Conservation (phyloP, 2,797 vertebrate species). For the Oreortyx pictus region DNA sequence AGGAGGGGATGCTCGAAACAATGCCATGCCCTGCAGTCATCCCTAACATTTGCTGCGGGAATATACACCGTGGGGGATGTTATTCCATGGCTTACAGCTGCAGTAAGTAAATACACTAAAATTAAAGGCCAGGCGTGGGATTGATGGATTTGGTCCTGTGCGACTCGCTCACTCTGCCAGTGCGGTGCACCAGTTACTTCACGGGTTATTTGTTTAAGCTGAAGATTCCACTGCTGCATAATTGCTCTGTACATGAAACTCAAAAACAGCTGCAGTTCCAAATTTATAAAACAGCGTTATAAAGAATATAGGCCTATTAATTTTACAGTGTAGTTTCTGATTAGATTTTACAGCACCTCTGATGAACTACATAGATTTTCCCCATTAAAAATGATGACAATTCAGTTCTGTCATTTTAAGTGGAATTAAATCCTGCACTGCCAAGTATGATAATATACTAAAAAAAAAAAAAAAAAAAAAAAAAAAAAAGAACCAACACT, state of each 20-base stretch:
- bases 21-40: neutral
- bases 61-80: neutral
- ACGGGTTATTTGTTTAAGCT: conserved; percentile 54
- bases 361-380: conserved; percentile 65
- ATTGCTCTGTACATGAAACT: neutral
- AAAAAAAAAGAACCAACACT: too few relatives aligned
- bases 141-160: neutral
- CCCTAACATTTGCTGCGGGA: neutral
- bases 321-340: conserved; percentile 79
- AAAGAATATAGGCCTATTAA: conserved; percentile 73
- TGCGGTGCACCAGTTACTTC: neutral
- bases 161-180: conserved; percentile 9
- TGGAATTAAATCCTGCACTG: conserved; percentile 76
- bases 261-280: conserved; percentile 49
- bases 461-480: neutral
- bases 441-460: conserved; percentile 74
- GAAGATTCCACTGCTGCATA: conserved; percentile 29
- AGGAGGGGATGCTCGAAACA: neutral
- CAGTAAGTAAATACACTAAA: neutral
- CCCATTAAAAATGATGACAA: conserved; percentile 72
- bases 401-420: conserved; percentile 80
- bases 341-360: conserved; percentile 76
- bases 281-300: conserved; percentile 58
- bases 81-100: neutral
- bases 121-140: neutral